Evolutionary conservation across 2,113 vertebrate genomes (phyloP), one percentile per base, ranked within the genome.

Genomic region (Actenoides lindsayi): DNA sequence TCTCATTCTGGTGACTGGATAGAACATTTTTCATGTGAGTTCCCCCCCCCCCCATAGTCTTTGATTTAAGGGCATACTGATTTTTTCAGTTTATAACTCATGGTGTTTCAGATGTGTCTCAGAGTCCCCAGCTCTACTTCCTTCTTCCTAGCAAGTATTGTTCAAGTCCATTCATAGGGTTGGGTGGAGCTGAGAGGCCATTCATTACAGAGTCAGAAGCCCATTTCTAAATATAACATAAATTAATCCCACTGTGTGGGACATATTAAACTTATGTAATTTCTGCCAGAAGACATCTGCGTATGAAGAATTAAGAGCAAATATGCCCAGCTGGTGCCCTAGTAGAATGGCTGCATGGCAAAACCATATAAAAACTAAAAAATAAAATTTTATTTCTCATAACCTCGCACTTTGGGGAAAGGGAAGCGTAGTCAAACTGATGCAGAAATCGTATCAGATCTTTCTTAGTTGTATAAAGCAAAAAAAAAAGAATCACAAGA

Each of bases 321-420:
- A 74, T 77, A 51, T 56, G 64, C 46, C 57, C 70, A 75, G 54
- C 76, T 70, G 85, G 63, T 94, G 89, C 51, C 39, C 16, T 37
- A 68, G 33, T 92, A 46, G 67, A 82, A 86, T 78, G 54, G 50
- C 69, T 95, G 77, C 23, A 70, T 76, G 83, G 16, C 39, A 76
- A 65, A 83, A 59, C 51, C 75, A 59, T 31, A 21, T 81, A 54
- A 96, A 59, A 33, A 78, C 48, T 59, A 89, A 94, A 59, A 33
- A 78, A 51, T 59, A 89, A 94, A 89, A 37, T 85, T 44, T 64
- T 79, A 37, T 91, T 96, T 96, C 33, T 90, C 48, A 87, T 79
- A 67, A 75, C 30, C 5, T 91, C 71, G 60, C 18, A 41, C 83
- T 93, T 83, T 81, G 85, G 67, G 75, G 75, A 80, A 83, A 80